These are phyloP conservation scores for Bufo bufo DNA, from an alignment of 2,113 vertebrate species.

Conservation along the genomic window DNA sequence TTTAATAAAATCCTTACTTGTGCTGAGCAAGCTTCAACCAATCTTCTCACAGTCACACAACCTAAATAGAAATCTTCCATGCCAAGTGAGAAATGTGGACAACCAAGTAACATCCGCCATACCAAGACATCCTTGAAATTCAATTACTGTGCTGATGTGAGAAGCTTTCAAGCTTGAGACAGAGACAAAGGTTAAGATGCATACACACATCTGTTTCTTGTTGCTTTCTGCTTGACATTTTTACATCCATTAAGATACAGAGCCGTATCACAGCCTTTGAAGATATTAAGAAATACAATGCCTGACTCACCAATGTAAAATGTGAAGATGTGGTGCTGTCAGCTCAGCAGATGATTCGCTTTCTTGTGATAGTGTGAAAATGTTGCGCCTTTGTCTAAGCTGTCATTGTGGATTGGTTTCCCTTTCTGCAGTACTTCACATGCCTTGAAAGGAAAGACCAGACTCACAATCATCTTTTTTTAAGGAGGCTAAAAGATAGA, in stretches of 20 bases:
- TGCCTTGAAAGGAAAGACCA: conserved; percentile 21
- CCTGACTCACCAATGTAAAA: conserved; percentile 50
- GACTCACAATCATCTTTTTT: conserved; percentile 30
- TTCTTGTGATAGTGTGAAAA: conserved; percentile 39
- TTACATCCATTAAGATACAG: conserved; percentile 41
- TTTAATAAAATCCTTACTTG: not conserved
- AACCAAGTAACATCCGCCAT: not conserved
- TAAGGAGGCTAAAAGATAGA: conserved; percentile 4
- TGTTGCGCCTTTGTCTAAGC: conserved; percentile 40
- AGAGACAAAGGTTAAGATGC: conserved; percentile 46
- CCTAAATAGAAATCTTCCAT: not conserved
- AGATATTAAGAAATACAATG: conserved; percentile 53
- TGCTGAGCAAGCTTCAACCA: not conserved
- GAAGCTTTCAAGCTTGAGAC: conserved; percentile 43
- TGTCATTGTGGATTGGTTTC: conserved; percentile 44
- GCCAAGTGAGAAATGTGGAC: conserved; percentile 19
- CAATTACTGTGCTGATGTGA: conserved; percentile 30
- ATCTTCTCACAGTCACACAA: not conserved
- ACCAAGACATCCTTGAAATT: conserved; percentile 24
- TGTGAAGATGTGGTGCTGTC: conserved; percentile 49
- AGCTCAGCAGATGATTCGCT: conserved; percentile 24
- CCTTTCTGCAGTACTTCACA: conserved; percentile 11
- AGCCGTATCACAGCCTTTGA: conserved; percentile 39
- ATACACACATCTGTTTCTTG: conserved; percentile 49
- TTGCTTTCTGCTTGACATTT: conserved; percentile 56